Base-by-base conservation (phyloP, 2,888 invertebrate species). In the Drosophila paranaensis region DNA sequence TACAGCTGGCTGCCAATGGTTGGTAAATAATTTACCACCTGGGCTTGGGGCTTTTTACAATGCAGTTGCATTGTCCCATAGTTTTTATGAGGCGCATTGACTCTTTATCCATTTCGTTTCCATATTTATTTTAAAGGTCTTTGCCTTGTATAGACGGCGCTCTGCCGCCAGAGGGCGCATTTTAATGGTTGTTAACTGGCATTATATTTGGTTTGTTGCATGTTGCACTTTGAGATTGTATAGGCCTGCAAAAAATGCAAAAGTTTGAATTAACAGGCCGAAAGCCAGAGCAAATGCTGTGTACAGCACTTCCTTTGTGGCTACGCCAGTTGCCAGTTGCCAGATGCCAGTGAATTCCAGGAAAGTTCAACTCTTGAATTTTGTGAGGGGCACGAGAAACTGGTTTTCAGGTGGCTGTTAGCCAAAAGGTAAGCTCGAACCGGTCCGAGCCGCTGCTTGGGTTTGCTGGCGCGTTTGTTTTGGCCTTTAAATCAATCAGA, bases 331-430 rank as follows among this genome's bases (percentile, higher is more conserved):
- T 75, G 70, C 69, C 51, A 70, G 60, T 2, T 20, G 61, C 54
- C 51, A 82, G 80, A 74, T 75, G 70, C 69, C 51, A 70, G 60
- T 50, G 16, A 77, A 85, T 85, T 85, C 85, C 89, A 55, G 90
- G 71, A 89, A 88, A 89, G 90, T 89, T 88, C 85, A 85, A 88
- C 74, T 81, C 66, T 74, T 86, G 66, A 87, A 83, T 72, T 75
- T 77, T 71, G 48, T 74, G 74, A 60, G 63, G 64, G 71, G 76
- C 46, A 50, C 39, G 56, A 16, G n/a, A 71, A 83, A 83, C 82
- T 72, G 84, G 88, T 89, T 83, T 82, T 58, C 55, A 70, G 81
- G 63, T 69, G 81, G 66, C 60, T 42, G 39, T 46, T 46, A 60
- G 46, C 53, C 35, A 37, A 70, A 71, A 62, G 65, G 65, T 61